These are phyloP conservation scores for Cynoglossus semilaevis DNA, from an alignment of 2,113 vertebrate genomes.

Conservation along the genomic window DNA sequence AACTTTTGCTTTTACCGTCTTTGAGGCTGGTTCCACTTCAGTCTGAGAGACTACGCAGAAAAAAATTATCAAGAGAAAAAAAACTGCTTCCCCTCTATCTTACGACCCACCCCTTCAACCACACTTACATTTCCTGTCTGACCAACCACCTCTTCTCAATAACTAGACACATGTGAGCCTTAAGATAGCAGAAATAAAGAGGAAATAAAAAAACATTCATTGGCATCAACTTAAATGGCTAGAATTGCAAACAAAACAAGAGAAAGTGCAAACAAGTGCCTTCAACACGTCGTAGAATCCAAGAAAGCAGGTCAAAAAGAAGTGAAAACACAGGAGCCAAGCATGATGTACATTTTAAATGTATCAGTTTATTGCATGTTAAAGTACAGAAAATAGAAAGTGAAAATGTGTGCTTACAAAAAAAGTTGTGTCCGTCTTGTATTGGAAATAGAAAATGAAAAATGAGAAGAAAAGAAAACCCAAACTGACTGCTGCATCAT, in stretches of 20 bases:
- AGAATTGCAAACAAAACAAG: slow-evolving; percentile 33
- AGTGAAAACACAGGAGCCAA: background rate
- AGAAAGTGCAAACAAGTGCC: slow-evolving; percentile 48
- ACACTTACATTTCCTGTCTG: slow-evolving; percentile 57
- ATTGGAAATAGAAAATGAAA: slow-evolving; percentile 71
- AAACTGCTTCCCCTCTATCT: slow-evolving; percentile 56
- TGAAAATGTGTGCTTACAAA: slow-evolving; percentile 76
- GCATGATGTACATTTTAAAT: slow-evolving; percentile 52
- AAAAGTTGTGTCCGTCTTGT: slow-evolving; percentile 53
- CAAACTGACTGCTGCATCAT: slow-evolving; percentile 31
- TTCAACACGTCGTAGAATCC: slow-evolving; percentile 7
- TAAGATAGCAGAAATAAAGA: background rate
- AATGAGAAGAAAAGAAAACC: slow-evolving; percentile 27
- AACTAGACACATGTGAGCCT: background rate
- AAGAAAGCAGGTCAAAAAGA: slow-evolving; percentile 34
- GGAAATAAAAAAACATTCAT: background rate
- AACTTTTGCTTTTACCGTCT: slow-evolving; percentile 30
- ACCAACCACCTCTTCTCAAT: slow-evolving; percentile 5
- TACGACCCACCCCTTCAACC: slow-evolving; percentile 55
- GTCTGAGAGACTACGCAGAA: slow-evolving; percentile 31
- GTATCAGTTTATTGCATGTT: slow-evolving; percentile 92
- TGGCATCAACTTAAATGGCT: background rate
- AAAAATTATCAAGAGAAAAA: slow-evolving; percentile 17
- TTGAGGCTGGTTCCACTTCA: slow-evolving; percentile 1
- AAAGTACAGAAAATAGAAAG: slow-evolving; percentile 89